Evolutionary conservation across 1,140 invertebrate genomes (phyloP).

Genomic region (Camponotus pennsylvanicus): DNA sequence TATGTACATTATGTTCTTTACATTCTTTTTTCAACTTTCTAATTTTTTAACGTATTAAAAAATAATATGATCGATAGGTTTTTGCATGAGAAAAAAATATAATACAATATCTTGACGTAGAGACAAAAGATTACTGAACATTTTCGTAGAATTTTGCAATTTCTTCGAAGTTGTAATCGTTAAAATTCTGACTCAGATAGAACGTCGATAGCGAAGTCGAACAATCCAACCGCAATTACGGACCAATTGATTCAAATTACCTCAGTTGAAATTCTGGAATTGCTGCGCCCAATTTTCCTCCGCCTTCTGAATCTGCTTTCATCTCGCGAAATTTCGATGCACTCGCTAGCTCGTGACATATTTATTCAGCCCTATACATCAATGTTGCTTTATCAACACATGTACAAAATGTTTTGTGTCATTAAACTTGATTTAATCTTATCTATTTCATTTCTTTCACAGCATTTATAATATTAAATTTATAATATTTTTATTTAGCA

Average conservation of each 20-base stretch:
- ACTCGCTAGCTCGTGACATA: background rate
- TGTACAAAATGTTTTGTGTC: background rate
- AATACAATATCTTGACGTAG: background rate
- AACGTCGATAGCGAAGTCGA: conserved; percentile 29
- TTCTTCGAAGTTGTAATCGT: conserved; percentile 10
- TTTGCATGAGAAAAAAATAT: background rate
- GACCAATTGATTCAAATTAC: conserved; percentile 66
- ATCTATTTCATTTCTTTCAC: background rate
- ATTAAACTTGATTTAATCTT: background rate
- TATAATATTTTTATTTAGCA: background rate
- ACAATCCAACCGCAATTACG: conserved; percentile 60
- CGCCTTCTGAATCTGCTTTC: conserved; percentile 10
- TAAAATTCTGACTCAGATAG: conserved; percentile 43
- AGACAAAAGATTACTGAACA: background rate
- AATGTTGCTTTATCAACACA: background rate
- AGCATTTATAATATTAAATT: too few relatives aligned
- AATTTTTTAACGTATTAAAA: conserved; percentile 22
- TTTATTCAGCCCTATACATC: background rate
- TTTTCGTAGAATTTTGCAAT: conserved; percentile 34
- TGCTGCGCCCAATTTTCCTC: background rate
- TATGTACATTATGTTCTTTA: background rate
- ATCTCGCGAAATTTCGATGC: conserved; percentile 6
- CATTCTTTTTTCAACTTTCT: conserved; percentile 19
- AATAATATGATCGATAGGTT: background rate
- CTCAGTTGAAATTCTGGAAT: conserved; percentile 10